A percentile compares a stretch with the other conserved stretches of the same genome.
Evolutionary conservation across 2,113 vertebrate genomes (phyloP).

Genomic region (Corythornis vintsioides): DNA sequence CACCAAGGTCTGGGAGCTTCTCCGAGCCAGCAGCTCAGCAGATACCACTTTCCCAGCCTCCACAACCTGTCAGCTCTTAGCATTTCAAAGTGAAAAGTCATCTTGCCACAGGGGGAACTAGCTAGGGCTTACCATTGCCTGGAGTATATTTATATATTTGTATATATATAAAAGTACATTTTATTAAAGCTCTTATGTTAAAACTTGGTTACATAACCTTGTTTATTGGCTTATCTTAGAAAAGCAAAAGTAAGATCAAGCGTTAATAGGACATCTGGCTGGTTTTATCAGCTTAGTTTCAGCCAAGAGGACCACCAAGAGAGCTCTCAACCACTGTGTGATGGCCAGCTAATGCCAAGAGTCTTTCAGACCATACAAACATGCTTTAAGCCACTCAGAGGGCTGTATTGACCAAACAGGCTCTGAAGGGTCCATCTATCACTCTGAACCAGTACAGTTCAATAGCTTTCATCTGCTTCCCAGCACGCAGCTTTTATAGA

Average conservation of each 20-base stretch:
- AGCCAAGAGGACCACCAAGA: slow-evolving; percentile 34
- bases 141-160: background rate
- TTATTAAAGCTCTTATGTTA: slow-evolving; percentile 45
- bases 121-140: background rate
- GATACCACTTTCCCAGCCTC: background rate
- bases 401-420: background rate
- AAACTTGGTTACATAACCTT: slow-evolving; percentile 48
- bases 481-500: background rate
- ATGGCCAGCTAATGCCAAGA: slow-evolving; percentile 8
- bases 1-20: background rate
- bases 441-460: slow-evolving; percentile 34
- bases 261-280: slow-evolving; percentile 48
- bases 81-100: background rate
- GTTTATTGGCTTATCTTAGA: slow-evolving; percentile 35
- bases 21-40: background rate
- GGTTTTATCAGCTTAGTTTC: slow-evolving; percentile 43
- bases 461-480: slow-evolving; percentile 43
- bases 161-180: background rate
- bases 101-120: background rate
- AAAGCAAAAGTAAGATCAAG: slow-evolving; percentile 31
- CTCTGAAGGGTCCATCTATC: slow-evolving; percentile 29
- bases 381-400: background rate
- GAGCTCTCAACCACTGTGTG: background rate
- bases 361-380: background rate
- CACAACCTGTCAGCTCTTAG: background rate